Conservation (phyloP, 2,113 vertebrate species). For the Seriola aureovittata region DNA sequence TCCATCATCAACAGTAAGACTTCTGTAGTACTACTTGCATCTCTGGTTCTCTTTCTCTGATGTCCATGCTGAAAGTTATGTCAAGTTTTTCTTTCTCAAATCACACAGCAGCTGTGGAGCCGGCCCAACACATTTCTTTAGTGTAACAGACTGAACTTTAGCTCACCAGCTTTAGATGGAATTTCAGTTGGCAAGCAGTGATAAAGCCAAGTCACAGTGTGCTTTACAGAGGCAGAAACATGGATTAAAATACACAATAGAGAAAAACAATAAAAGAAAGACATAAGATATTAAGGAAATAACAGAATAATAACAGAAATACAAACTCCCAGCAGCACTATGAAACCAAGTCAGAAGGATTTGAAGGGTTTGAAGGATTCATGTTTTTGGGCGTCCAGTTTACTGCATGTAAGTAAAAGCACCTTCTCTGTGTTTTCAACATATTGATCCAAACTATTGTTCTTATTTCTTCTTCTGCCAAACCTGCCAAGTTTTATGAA, state of each 20-base stretch:
- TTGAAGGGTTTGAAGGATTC: not conserved
- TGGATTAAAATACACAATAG: not conserved
- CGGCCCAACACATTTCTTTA: not conserved
- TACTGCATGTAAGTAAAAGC: not conserved
- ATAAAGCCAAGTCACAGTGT: not conserved
- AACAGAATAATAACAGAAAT: not conserved
- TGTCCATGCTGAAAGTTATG: not conserved
- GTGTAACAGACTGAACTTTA: not conserved
- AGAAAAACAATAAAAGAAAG: not conserved
- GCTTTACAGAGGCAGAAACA: not conserved
- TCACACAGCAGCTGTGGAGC: not conserved
- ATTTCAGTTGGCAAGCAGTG: not conserved
- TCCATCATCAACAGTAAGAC: constrained; percentile 81
- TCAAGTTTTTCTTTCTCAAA: not conserved
- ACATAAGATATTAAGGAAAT: too few relatives aligned
- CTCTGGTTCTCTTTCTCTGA: not conserved
- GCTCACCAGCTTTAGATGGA: not conserved
- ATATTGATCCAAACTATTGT: not conserved
- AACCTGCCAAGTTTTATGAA: constrained; percentile 1
- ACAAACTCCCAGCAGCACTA: not conserved
- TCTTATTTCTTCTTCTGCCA: constrained; percentile 11
- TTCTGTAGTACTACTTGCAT: not conserved
- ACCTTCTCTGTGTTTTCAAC: not conserved
- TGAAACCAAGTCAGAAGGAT: not conserved
- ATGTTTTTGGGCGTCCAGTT: not conserved